Conservation (phyloP, 2,888 invertebrate genomes). For the Eristalis arbustorum region DNA sequence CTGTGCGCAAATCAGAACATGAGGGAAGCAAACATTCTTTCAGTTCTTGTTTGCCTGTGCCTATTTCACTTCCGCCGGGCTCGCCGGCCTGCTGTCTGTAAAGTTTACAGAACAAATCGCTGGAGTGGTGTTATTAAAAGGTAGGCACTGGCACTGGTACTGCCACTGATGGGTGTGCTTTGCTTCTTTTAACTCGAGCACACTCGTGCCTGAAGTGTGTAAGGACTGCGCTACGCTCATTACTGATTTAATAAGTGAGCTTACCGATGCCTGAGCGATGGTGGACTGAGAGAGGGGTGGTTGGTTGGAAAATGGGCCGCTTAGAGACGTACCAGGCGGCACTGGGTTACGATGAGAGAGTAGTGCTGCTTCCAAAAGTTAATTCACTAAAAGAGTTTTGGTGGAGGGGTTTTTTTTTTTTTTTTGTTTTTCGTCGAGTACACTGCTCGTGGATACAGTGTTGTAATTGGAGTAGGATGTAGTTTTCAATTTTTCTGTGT, state of each 20-base stretch:
- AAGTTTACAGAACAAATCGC: slow-evolving; percentile 36
- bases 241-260: slow-evolving; percentile 8
- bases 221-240: slow-evolving; percentile 31
- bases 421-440: too few relatives aligned
- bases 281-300: background rate
- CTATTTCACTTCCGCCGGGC: slow-evolving; percentile 28
- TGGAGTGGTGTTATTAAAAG: slow-evolving; percentile 38
- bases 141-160: too few relatives aligned
- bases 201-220: slow-evolving; percentile 40
- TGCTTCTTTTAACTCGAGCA: slow-evolving; percentile 16
- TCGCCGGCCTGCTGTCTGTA: slow-evolving; percentile 1
- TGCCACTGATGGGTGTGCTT: slow-evolving; percentile 12
- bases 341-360: background rate
- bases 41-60: slow-evolving; percentile 7
- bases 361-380: background rate
- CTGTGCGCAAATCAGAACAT: background rate
- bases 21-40: background rate
- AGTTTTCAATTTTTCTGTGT: too few relatives aligned
- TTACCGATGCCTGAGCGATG: background rate
- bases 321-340: background rate
- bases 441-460: background rate
- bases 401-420: background rate
- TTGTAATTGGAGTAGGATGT: background rate
- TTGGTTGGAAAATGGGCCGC: background rate
- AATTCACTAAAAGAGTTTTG: background rate